Evolutionary conservation across 2,113 vertebrate species (phyloP).

Genomic region (Poeciliopsis turrubarensis): DNA sequence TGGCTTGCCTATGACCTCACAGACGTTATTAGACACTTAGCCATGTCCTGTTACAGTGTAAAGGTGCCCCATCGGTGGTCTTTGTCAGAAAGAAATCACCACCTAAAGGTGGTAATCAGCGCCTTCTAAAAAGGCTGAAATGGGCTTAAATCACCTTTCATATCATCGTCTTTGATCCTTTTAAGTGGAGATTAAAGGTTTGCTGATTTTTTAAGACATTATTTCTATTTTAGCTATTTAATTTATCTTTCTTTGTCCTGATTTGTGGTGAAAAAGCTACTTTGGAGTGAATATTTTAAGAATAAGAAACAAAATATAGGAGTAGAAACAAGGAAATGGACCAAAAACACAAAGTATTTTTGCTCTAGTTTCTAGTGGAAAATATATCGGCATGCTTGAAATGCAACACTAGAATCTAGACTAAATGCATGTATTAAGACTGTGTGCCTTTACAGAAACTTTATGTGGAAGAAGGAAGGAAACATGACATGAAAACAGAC

Average conservation of each 20-base stretch:
- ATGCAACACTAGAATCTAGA: too few relatives aligned
- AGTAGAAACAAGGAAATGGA: too few relatives aligned
- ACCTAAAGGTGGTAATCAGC: constrained; percentile 3
- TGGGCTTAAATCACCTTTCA: background rate
- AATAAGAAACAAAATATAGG: too few relatives aligned
- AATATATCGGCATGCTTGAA: too few relatives aligned
- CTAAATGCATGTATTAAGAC: too few relatives aligned
- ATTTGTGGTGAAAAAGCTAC: too few relatives aligned
- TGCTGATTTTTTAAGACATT: background rate
- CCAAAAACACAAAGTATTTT: too few relatives aligned
- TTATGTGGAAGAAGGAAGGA: too few relatives aligned
- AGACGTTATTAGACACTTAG: constrained; percentile 10
- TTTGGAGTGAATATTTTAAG: too few relatives aligned
- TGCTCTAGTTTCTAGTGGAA: too few relatives aligned
- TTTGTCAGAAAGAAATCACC: constrained; percentile 6
- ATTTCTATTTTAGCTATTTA: background rate
- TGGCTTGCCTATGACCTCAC: constrained; percentile 52
- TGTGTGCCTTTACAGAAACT: too few relatives aligned
- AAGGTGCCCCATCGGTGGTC: background rate
- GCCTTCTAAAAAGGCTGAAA: background rate
- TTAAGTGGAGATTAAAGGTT: background rate
- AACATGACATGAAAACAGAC: too few relatives aligned
- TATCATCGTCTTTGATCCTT: background rate
- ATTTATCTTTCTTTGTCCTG: background rate
- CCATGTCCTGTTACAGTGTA: constrained; percentile 1